A percentile compares a stretch with the other conserved stretches of the same genome.
phyloP scores from a whole-genome alignment of 2,888 invertebrate genomes.

The Acleris sparsana region DNA sequence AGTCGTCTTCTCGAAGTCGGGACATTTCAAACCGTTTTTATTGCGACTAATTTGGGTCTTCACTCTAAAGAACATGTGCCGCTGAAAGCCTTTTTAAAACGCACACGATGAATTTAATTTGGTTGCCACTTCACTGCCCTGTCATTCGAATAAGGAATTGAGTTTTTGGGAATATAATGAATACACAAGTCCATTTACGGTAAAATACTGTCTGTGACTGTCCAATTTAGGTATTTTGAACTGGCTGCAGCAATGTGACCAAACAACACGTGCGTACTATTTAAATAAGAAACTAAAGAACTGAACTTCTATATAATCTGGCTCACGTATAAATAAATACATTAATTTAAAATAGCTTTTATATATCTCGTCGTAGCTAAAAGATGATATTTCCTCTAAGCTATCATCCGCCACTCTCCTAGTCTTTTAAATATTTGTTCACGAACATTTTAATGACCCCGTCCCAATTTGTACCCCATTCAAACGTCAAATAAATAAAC shows the following conservation, averaged over 20 bases:
- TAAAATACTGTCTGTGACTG: not conserved
- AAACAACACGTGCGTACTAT: not conserved
- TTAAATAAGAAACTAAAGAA: no score
- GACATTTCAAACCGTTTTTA: constrained; percentile 64
- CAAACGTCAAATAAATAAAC: constrained; percentile 57
- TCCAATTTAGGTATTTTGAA: not conserved
- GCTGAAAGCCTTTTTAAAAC: constrained; percentile 61
- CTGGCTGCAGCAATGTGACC: not conserved
- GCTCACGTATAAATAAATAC: no score
- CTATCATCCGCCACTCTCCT: constrained; percentile 14
- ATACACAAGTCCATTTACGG: not conserved
- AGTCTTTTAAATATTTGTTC: constrained; percentile 46
- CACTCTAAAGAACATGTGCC: constrained; percentile 52
- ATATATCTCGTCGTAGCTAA: not conserved
- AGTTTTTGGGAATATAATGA: constrained; percentile 9
- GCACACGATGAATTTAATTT: constrained; percentile 52
- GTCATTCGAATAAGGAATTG: constrained; percentile 26
- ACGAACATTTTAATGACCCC: constrained; percentile 57
- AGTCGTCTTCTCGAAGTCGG: constrained; percentile 55
- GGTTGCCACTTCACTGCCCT: constrained; percentile 38
- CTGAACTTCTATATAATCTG: no score
- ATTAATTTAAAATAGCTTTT: no score
- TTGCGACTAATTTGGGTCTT: constrained; percentile 57
- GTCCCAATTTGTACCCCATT: constrained; percentile 63
- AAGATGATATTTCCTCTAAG: constrained; percentile 17